Evolutionary conservation across 2,797 vertebrate species (phyloP).

Genomic region (Phaenicophaeus curvirostris): DNA sequence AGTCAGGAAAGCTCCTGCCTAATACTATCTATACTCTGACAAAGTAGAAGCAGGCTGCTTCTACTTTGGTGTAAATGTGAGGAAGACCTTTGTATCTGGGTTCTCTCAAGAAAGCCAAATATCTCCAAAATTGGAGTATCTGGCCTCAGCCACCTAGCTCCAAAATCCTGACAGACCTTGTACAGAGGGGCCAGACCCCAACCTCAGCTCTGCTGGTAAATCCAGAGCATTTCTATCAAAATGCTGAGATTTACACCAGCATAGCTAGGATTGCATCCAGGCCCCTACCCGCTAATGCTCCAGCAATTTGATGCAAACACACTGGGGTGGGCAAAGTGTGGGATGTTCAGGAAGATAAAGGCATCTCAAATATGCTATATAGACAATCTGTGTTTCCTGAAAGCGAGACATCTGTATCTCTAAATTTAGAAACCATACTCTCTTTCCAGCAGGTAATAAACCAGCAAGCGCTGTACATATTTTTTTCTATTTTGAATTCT

Average conservation of each 20-base stretch:
- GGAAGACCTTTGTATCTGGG: not conserved
- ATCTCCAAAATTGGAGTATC: not conserved
- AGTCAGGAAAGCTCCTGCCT: not conserved
- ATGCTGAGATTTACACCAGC: not conserved
- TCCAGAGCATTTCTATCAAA: not conserved
- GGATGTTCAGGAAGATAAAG: not conserved
- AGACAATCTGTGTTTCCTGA: conserved; percentile 3
- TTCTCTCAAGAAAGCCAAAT: not conserved
- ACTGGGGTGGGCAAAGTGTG: not conserved
- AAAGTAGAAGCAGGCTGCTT: no score
- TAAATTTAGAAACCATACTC: conserved; percentile 42
- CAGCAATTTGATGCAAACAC: not conserved
- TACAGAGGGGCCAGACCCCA: not conserved
- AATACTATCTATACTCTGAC: not conserved
- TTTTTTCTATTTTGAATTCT: conserved; percentile 80
- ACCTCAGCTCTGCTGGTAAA: not conserved
- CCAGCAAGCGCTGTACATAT: conserved; percentile 58
- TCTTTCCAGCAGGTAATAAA: conserved; percentile 69
- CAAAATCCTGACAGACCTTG: not conserved
- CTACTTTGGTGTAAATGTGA: not conserved
- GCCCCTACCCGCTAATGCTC: not conserved
- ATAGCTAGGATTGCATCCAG: not conserved
- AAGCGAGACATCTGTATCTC: conserved; percentile 22
- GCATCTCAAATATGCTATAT: not conserved
- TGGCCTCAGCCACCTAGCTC: not conserved